Evolutionary conservation across 2,888 invertebrate species (phyloP), one percentile per base, ranked within the genome.

Genomic region (Portevinia maculata): DNA sequence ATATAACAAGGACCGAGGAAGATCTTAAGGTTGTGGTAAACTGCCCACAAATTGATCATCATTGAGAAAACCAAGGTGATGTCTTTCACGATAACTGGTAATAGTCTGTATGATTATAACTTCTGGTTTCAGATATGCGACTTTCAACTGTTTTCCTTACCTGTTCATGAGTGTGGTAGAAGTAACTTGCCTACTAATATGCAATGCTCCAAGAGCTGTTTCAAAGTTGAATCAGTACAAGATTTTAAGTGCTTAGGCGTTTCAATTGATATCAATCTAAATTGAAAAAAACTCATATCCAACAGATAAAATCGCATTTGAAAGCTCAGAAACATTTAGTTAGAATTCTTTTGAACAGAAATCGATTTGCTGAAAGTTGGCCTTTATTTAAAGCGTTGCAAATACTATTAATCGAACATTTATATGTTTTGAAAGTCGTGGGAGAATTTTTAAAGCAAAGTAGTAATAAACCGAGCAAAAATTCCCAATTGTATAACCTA

Each of bases 1-100:
- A 41, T 17, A 30, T 74, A 3, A 0, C 15, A 9, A 50, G 53
- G 9, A 57, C 50, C 48, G 21, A 59, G 9, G 32, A 21, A 15
- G 65, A 74, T 44, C 9, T 64, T 65, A 46, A 34, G 73, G 32
- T n/a, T 11, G 7, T 74, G 55, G 73, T 48, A 52, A 50, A 17
- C 65, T 39, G 28, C 15, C 9, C 64, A 74, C 17, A 55, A 65
- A n/a, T n/a, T 74, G 17, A 28, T 50, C 30, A 21, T 65, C 2
- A 65, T 39, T 19, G 57, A 52, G 15, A 41, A 65, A 59, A 50
- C 48, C 9, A 65, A 57, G 8, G 11, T 44, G 13, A 39, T 52
- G 30, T 32, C 48, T 32, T 39, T 65, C n/a, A 65, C 4, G 13
- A 3, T 7, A 39, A 7, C 3, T 17, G 57, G 39, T 21, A 55